Evolutionary conservation across 1,140 invertebrate species (phyloP).

Genomic region (Bombus huntii): DNA sequence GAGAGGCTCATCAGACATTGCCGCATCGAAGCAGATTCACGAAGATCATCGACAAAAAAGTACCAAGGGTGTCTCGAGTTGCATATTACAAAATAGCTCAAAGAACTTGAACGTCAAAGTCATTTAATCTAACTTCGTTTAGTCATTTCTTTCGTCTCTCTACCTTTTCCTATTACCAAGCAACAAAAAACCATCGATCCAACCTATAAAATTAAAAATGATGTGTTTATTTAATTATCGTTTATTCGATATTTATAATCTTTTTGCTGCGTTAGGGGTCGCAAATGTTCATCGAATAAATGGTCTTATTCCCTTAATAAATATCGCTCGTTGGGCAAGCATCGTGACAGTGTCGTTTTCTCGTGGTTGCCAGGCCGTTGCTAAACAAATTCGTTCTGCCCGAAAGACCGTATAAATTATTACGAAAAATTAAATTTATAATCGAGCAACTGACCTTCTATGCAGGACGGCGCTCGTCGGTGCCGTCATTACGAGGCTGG

Average conservation of each 20-base stretch:
- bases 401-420: constrained; percentile 16
- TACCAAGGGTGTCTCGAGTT: constrained; percentile 2
- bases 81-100: constrained; percentile 3
- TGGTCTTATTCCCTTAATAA: not conserved
- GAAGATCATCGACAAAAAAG: constrained; percentile 21
- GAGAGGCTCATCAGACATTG: constrained; percentile 41
- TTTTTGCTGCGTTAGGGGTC: too few species aligned
- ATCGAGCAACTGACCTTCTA: constrained; percentile 12
- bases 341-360: constrained; percentile 16
- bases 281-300: not conserved
- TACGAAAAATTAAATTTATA: constrained; percentile 45
- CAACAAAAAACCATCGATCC: not conserved
- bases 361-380: not conserved
- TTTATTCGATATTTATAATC: not conserved
- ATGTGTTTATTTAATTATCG: not conserved
- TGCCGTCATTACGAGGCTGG: constrained; percentile 49
- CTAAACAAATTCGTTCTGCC: constrained; percentile 33
- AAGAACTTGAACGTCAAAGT: not conserved
- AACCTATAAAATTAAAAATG: not conserved
- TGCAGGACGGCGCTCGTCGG: constrained; percentile 11
- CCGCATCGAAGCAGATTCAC: constrained; percentile 11
- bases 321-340: constrained; percentile 15
- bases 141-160: not conserved
- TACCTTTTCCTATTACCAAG: not conserved
- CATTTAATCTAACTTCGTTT: not conserved